These are phyloP conservation scores for Orthosia cruda DNA, from an alignment of 2,888 invertebrate species.

Conservation along the genomic window DNA sequence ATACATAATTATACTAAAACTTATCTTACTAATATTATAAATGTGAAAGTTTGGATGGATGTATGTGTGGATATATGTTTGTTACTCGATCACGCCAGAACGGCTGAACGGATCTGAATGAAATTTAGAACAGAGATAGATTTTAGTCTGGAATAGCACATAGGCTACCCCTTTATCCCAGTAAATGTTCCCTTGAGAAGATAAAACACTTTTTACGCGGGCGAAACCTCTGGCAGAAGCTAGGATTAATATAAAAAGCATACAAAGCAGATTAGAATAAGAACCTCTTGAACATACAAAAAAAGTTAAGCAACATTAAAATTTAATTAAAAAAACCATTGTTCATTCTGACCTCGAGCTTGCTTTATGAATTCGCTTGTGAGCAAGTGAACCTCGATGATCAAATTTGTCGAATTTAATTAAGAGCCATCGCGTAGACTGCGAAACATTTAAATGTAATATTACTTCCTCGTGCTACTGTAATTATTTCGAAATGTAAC, in stretches of 20 bases:
- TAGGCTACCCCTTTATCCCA: too few species aligned
- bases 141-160: too few species aligned
- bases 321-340: slow-evolving; percentile 72
- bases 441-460: slow-evolving; percentile 53
- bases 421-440: slow-evolving; percentile 64
- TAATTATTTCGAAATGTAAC: slow-evolving; percentile 38
- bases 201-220: too few species aligned
- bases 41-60: too few species aligned
- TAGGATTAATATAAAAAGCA: slow-evolving; percentile 5
- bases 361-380: slow-evolving; percentile 68
- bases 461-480: slow-evolving; percentile 41
- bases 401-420: slow-evolving; percentile 73
- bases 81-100: too few species aligned
- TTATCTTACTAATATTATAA: too few species aligned
- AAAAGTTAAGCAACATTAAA: slow-evolving; percentile 63
- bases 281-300: slow-evolving; percentile 47
- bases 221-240: too few species aligned
- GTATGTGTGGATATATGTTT: too few species aligned
- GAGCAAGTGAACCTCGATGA: slow-evolving; percentile 65
- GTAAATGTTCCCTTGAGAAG: too few species aligned
- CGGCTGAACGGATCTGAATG: too few species aligned
- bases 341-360: slow-evolving; percentile 66
- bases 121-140: too few species aligned
- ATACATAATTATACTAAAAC: too few species aligned
- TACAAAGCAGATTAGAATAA: slow-evolving; percentile 10